phyloP scores from a whole-genome alignment of 2,888 invertebrate genomes.

The Venustoraphidia nigricollis region DNA sequence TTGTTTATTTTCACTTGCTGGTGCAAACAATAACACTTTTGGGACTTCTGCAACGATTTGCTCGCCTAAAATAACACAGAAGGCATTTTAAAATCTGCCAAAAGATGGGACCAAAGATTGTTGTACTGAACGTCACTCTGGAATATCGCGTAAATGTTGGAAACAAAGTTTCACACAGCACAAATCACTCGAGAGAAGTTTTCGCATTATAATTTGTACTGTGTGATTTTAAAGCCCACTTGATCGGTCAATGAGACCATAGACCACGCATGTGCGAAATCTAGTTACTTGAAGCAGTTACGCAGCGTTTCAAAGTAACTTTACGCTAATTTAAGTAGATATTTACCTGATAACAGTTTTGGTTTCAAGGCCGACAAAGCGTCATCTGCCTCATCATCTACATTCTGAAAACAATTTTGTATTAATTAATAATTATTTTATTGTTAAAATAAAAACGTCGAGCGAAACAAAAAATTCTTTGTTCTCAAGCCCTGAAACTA shows the following conservation, averaged over 20 bases:
- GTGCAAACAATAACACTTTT: slow-evolving; percentile 68
- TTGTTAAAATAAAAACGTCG: not conserved
- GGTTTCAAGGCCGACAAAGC: slow-evolving; percentile 35
- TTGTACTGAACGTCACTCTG: too few relatives aligned
- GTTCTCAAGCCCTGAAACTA: slow-evolving; percentile 1
- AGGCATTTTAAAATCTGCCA: slow-evolving; percentile 19
- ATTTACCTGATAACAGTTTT: slow-evolving; percentile 33
- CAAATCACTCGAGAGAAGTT: too few relatives aligned
- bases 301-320: not conserved
- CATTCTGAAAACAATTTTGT: slow-evolving; percentile 25
- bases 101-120: slow-evolving; percentile 12
- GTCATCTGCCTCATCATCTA: slow-evolving; percentile 34
- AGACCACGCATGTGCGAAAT: too few relatives aligned
- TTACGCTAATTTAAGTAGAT: slow-evolving; percentile 2
- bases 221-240: too few relatives aligned
- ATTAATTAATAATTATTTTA: slow-evolving; percentile 5
- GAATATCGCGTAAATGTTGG: slow-evolving; percentile 5
- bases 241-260: too few relatives aligned
- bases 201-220: too few relatives aligned
- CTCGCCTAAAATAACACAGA: slow-evolving; percentile 47
- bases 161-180: not conserved
- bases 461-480: not conserved
- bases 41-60: slow-evolving; percentile 64
- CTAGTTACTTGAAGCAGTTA: too few relatives aligned
- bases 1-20: slow-evolving; percentile 62